phyloP scores from a whole-genome alignment of 2,888 invertebrate species.

The Drosophila tanythrix region DNA sequence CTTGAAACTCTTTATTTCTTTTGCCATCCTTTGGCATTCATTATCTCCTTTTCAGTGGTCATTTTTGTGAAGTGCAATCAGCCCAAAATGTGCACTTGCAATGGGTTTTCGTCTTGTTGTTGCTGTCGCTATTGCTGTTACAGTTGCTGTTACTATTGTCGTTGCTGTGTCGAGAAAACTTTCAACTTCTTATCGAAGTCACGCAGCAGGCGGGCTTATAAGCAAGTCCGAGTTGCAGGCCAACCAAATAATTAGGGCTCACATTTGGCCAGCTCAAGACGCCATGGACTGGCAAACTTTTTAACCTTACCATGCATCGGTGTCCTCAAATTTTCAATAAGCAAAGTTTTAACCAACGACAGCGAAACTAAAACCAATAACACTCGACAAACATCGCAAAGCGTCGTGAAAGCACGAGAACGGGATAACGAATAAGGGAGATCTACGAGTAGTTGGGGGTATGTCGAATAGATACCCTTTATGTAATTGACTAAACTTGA shows the following conservation, averaged over 20 bases:
- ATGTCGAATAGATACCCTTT: background rate
- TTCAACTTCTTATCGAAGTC: constrained; percentile 72
- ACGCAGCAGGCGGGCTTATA: constrained; percentile 57
- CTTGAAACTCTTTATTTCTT: constrained; percentile 2
- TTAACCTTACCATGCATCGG: constrained; percentile 10
- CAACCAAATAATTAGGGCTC: constrained; percentile 56
- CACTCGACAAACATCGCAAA: constrained; percentile 8
- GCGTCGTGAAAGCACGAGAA: background rate
- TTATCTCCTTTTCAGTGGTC: constrained; percentile 17
- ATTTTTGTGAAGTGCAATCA: constrained; percentile 48
- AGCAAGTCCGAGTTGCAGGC: constrained; percentile 42
- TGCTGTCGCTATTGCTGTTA: constrained; percentile 20
- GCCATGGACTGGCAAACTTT: constrained; percentile 9
- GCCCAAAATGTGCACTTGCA: constrained; percentile 43
- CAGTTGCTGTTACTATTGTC: constrained; percentile 4
- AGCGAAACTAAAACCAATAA: constrained; percentile 8
- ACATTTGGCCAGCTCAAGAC: constrained; percentile 48
- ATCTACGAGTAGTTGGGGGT: background rate
- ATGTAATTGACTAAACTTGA: background rate
- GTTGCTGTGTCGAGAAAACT: constrained; percentile 34
- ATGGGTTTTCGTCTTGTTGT: constrained; percentile 22
- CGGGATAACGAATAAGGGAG: background rate
- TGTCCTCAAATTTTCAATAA: constrained; percentile 33
- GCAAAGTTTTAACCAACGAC: constrained; percentile 30
- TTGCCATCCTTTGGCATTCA: background rate